These are phyloP conservation scores for Acleris sparsana DNA, from an alignment of 2,888 invertebrate species.

Conservation along the genomic window DNA sequence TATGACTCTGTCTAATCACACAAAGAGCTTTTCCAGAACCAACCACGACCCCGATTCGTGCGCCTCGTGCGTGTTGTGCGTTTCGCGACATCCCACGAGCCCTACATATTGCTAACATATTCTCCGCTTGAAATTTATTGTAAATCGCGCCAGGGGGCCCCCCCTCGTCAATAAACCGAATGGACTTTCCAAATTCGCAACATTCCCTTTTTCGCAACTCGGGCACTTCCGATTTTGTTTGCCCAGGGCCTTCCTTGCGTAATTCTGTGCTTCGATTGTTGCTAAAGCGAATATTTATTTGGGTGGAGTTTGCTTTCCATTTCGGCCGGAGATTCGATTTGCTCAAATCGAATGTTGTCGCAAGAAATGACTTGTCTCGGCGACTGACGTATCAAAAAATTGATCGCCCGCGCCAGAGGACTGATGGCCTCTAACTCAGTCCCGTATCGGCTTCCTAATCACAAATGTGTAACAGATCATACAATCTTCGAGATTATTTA, in stretches of 20 bases:
- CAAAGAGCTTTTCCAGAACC: too few relatives aligned
- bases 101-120: slow-evolving; percentile 80
- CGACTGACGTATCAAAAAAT: slow-evolving; percentile 81
- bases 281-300: slow-evolving; percentile 82
- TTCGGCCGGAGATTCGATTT: slow-evolving; percentile 74
- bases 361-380: slow-evolving; percentile 71
- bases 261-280: slow-evolving; percentile 81
- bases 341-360: slow-evolving; percentile 78
- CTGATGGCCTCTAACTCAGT: slow-evolving; percentile 35
- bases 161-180: slow-evolving; percentile 75
- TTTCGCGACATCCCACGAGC: slow-evolving; percentile 23
- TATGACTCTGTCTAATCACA: too few relatives aligned
- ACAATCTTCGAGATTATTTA: background rate
- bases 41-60: too few relatives aligned
- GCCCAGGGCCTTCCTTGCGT: slow-evolving; percentile 81
- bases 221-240: slow-evolving; percentile 79
- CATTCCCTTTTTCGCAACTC: slow-evolving; percentile 71
- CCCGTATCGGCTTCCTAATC: slow-evolving; percentile 32
- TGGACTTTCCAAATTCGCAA: slow-evolving; percentile 79
- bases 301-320: slow-evolving; percentile 75
- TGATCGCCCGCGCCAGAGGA: slow-evolving; percentile 57
- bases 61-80: too few relatives aligned
- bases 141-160: slow-evolving; percentile 75
- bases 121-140: slow-evolving; percentile 80
- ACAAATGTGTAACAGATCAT: slow-evolving; percentile 3